Base-by-base conservation (phyloP, 2,888 invertebrate species). In the Campoplex nolae region DNA sequence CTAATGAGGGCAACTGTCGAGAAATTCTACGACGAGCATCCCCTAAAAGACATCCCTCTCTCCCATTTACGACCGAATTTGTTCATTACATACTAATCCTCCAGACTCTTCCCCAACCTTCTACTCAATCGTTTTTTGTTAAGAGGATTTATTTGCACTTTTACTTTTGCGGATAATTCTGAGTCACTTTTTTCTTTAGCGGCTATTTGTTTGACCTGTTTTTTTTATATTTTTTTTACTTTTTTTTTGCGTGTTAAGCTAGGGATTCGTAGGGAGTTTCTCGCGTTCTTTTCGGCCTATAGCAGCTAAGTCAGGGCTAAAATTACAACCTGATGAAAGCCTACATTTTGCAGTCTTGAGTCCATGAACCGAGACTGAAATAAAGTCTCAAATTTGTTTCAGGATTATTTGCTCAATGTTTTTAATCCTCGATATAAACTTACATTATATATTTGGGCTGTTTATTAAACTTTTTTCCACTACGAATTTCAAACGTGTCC, bases 1-100 rank as follows among this genome's bases (percentile, higher is more conserved):
- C 84, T 86, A 86, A 86, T 84, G 86, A 86, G 73, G 70, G 74
- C 62, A 80, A 68, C 74, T 70, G 80, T 68, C 86, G 54, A 45
- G 73, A 80, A 81, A 74, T 77, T 77, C 77, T 54, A 58, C 76
- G 42, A 48, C 77, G 56, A 23, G 56, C 38, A 42, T 54, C 23
- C 11, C 67, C 67, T 7, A 48, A 71, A 71, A 58, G 42, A 79
- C 70, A 70, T 54, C 28, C 45, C 79, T 45, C 28, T 79, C 42
- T 58, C 42, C 28, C 70, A 42, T 51, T 79, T 70, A 71, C 79
- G 71, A 79, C 79, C 45, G 45, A 71, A 58, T 58, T 79, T 58
- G 79, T 79, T 79, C 79, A 79, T 79, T 79, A 79, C 58, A 79
- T 67, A 67, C 70, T 58, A 58, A 70, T 71, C 71, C 35, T 38